phyloP scores from a whole-genome alignment of 2,797 vertebrate species.

The Anableps anableps region DNA sequence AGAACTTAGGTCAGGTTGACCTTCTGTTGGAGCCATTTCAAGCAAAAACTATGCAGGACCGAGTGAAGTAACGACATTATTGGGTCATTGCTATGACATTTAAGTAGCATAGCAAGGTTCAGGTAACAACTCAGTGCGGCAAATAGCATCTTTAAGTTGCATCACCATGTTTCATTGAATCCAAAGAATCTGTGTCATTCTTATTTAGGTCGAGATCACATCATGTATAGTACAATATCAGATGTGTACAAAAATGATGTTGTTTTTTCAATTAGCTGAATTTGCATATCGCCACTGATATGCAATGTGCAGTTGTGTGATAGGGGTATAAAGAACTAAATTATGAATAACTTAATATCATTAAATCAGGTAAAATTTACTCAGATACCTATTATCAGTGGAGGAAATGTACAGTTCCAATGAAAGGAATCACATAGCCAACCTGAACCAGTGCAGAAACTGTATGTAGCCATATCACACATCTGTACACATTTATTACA shows the following conservation, averaged over 20 bases:
- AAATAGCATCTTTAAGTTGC: not conserved
- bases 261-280: no score
- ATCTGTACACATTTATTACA: slow-evolving; percentile 7
- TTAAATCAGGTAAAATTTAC: not conserved
- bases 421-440: not conserved
- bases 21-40: not conserved
- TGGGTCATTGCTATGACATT: not conserved
- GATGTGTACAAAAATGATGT: not conserved
- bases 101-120: not conserved
- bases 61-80: not conserved
- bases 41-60: not conserved
- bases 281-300: not conserved
- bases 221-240: not conserved
- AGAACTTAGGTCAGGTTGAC: not conserved
- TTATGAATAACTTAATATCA: not conserved
- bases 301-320: not conserved
- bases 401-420: not conserved
- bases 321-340: not conserved
- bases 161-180: not conserved
- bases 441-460: not conserved
- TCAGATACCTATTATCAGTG: not conserved
- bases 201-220: not conserved
- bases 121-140: not conserved
- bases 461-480: slow-evolving; percentile 10
- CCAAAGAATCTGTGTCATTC: not conserved